These are phyloP conservation scores for Rhodeus uyekii DNA, from an alignment of 2,797 vertebrate genomes.

Conservation along the genomic window DNA sequence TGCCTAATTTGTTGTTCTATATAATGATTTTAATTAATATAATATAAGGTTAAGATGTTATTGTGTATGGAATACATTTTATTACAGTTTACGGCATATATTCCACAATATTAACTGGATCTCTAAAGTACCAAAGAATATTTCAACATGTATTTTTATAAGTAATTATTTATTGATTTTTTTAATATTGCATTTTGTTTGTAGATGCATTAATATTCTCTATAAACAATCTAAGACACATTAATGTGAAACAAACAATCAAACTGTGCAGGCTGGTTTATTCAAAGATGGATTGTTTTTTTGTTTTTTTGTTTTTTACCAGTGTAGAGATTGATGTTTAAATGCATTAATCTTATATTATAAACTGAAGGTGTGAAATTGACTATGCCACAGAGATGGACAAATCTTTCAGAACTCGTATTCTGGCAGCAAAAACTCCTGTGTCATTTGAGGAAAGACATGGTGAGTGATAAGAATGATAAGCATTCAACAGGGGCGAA, in stretches of 20 bases:
- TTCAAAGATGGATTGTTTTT: not conserved
- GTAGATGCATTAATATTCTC: too few species aligned
- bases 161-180: too few species aligned
- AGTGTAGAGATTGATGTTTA: not conserved
- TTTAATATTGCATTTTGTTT: too few species aligned
- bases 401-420: not conserved
- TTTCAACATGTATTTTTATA: too few species aligned
- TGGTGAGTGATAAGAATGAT: conserved; percentile 38
- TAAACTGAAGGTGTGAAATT: not conserved
- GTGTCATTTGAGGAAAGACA: not conserved
- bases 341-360: not conserved
- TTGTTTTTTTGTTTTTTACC: too few species aligned
- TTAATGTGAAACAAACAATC: not conserved
- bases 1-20: not conserved
- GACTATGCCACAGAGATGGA: conserved; percentile 17
- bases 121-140: too few species aligned
- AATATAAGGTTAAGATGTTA: not conserved
- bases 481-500: conserved; percentile 3
- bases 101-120: too few species aligned
- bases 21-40: not conserved
- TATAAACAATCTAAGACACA: not conserved
- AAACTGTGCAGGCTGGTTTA: not conserved
- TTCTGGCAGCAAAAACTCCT: conserved; percentile 23
- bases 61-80: not conserved
- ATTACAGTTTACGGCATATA: not conserved